Base-by-base conservation (phyloP, 2,888 invertebrate genomes). In the Amphipoea oculea region DNA sequence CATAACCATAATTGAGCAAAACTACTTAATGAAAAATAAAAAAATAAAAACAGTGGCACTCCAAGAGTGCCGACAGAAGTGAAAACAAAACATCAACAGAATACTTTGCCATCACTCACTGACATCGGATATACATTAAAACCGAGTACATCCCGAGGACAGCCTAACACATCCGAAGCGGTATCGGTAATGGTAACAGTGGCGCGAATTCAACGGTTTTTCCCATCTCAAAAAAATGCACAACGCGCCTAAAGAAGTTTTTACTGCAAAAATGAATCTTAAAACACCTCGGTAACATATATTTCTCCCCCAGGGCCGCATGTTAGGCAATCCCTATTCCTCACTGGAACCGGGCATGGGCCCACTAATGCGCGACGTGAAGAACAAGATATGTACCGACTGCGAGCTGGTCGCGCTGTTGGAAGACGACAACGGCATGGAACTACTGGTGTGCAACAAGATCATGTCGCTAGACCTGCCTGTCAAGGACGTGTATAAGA, bases 401-500 rank as follows among this genome's bases (percentile, higher is more conserved):
- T 99, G 99, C 95, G 99, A 99, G 94, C 97, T 99, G 81, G 99
- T 99, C n/a, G 99, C 99, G 0, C 96, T 99, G 48, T 96, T 99
- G 0, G 99, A 99, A 93, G 99, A 99, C 94, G 99, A 99, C 95
- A 99, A 99, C 92, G 99, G 99, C 76, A 99, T 99, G 99, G 99
- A 99, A 94, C 97, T 99, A 87, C 97, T 99, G 54, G 99, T 99
- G 12, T 99, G 99, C 94, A 99, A 99, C 95, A 99, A 99, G 97
- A 99, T 99, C 88, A 99, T 99, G 95, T 99, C 99, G 83, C 97
- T 99, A 23, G 99, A 99, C 95, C 97, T 99, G 89, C 99, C 99
- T 0, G 99, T 99, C 23, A 99, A 99, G 94, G 99, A 99, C 92
- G 98, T 98, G 0, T 98, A 98, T 89, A 98, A 98, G 90, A 98